Evolutionary conservation across 1,140 invertebrate species (phyloP), one percentile per base, ranked within the genome.

Genomic region (Nomia melanderi): DNA sequence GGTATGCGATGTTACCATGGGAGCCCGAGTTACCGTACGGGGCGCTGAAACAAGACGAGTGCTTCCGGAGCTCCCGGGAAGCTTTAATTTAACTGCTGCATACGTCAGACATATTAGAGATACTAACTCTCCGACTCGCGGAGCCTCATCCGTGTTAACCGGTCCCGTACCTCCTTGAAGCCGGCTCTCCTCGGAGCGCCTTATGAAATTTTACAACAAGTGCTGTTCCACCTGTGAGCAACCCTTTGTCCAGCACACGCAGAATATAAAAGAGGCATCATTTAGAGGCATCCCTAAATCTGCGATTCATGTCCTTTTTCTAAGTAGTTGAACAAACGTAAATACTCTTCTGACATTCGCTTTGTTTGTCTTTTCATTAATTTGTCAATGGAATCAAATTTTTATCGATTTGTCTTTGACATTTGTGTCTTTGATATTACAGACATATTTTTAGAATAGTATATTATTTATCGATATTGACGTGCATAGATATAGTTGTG

Each of bases 11-110:
- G 81, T 82, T 79, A 85, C 83, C 66, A 66, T 70, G 76, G 39
- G 73, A 78, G 71, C 71, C n/a, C 54, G 53, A 76, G 82, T 79
- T 79, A 77, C 83, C 81, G 67, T 78, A 56, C 63, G 57, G n/a
- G n/a, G 56, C 33, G 64, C 71, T 83, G 77, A 83, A 79, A 83
- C 72, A 77, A 84, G 82, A 62, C 60, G 73, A 72, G 77, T 57
- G 75, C 73, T 73, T 83, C 60, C 60, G 31, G 59, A 17, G 59
- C 54, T 77, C 54, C 59, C 36, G 64, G 60, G 33, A 63, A 78
- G 78, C 84, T 85, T 87, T 88, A 86, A 88, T 87, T 88, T 87
- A 85, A 86, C 77, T 85, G 78, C 72, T 66, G 73, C 82, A 83
- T 84, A 84, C 77, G 71, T 83, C 80, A 84, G 82, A 79, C 80